Conservation (phyloP, 2,888 invertebrate genomes). For the Rhingia rostrata region DNA sequence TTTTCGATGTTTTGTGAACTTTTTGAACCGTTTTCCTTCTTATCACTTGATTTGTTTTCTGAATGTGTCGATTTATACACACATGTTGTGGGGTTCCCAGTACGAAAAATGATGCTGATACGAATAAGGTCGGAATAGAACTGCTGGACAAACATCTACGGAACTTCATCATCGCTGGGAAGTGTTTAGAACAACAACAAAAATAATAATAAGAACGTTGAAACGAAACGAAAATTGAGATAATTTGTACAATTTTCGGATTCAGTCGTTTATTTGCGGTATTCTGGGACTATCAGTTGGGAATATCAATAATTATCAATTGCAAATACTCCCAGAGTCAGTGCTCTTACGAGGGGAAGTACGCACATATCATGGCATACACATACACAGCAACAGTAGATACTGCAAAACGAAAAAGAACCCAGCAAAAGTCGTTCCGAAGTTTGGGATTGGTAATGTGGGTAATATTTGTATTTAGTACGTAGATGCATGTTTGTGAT, state of each 20-base stretch:
- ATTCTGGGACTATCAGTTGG: slow-evolving; percentile 43
- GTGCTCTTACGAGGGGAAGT: background rate
- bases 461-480: slow-evolving; percentile 1
- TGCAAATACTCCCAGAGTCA: slow-evolving; percentile 19
- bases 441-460: background rate
- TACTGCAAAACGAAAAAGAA: background rate
- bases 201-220: background rate
- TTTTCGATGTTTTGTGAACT: background rate
- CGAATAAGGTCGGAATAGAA: slow-evolving; percentile 65
- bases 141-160: slow-evolving; percentile 42
- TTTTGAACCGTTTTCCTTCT: slow-evolving; percentile 3
- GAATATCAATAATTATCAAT: slow-evolving; percentile 56
- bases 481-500: slow-evolving; percentile 5
- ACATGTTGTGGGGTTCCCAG: slow-evolving; percentile 7
- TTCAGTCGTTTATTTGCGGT: slow-evolving; percentile 2
- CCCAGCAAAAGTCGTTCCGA: background rate
- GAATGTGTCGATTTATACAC: background rate
- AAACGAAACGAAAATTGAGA: slow-evolving; percentile 33
- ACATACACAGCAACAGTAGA: background rate
- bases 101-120: slow-evolving; percentile 31
- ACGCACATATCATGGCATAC: background rate
- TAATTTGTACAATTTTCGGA: slow-evolving; percentile 35
- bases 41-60: slow-evolving; percentile 1
- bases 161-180: slow-evolving; percentile 1
- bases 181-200: slow-evolving; percentile 5